Evolutionary conservation across 2,113 vertebrate genomes (phyloP).

Genomic region (Hemibagrus wyckioides): DNA sequence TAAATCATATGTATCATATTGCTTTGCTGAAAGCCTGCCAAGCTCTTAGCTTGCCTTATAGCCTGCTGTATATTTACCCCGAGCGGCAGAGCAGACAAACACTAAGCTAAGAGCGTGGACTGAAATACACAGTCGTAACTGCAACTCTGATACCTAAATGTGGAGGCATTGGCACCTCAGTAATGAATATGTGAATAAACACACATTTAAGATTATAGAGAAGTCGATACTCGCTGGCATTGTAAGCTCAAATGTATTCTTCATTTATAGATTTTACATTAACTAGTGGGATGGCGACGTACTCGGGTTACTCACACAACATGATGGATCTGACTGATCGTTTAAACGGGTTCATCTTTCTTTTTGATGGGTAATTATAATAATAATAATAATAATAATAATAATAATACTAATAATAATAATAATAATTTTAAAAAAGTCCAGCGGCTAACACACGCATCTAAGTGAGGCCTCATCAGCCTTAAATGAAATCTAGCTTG

Average conservation of each 20-base stretch:
- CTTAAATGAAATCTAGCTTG: neutral
- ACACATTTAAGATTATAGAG: slow-evolving; percentile 61
- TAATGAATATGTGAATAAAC: slow-evolving; percentile 58
- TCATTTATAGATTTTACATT: slow-evolving; percentile 59
- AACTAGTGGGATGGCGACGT: slow-evolving; percentile 55
- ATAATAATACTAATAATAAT: no score
- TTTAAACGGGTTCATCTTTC: neutral
- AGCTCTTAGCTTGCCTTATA: slow-evolving; percentile 6
- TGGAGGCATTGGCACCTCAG: neutral
- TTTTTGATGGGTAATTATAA: no score
- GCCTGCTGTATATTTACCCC: neutral
- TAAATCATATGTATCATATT: slow-evolving; percentile 32
- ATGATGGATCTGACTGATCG: neutral
- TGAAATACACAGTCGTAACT: neutral
- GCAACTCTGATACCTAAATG: neutral
- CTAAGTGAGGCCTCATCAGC: neutral
- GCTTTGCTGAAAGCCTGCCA: slow-evolving; percentile 36
- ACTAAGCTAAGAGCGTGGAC: neutral
- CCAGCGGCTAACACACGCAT: neutral
- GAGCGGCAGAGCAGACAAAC: neutral
- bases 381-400: neutral
- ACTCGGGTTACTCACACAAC: slow-evolving; percentile 2
- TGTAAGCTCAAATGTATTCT: slow-evolving; percentile 39
- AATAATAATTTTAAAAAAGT: no score
- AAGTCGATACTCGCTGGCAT: slow-evolving; percentile 64